A percentile compares a stretch with the other conserved stretches of the same genome.
Evolutionary conservation across 2,888 invertebrate genomes (phyloP).

Genomic region (Merodon equestris): DNA sequence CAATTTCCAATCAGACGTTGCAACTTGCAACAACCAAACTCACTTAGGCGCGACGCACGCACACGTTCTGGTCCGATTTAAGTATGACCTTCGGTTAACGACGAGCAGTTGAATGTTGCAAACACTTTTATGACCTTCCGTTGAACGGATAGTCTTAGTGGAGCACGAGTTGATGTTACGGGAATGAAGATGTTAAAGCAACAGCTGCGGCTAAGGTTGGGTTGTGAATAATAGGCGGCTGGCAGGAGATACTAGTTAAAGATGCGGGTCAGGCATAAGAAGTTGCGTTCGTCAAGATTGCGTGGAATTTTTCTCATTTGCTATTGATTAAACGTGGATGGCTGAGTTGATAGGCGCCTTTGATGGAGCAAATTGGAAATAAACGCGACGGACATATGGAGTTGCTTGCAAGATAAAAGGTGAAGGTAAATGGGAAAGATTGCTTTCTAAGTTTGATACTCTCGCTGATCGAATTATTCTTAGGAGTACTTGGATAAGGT

Average conservation of each 20-base stretch:
- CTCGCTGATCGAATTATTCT: too few relatives aligned
- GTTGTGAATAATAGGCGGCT: slow-evolving; percentile 54
- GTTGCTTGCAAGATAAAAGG: too few relatives aligned
- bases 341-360: not conserved
- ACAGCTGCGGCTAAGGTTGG: slow-evolving; percentile 3
- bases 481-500: too few relatives aligned
- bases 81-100: slow-evolving; percentile 65
- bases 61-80: slow-evolving; percentile 47
- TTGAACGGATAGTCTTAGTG: not conserved
- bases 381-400: too few relatives aligned
- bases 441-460: too few relatives aligned
- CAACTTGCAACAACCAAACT: slow-evolving; percentile 55
- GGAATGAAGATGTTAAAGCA: slow-evolving; percentile 59
- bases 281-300: not conserved
- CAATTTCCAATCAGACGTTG: slow-evolving; percentile 63
- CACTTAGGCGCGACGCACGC: slow-evolving; percentile 63
- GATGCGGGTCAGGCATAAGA: slow-evolving; percentile 1
- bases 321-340: not conserved
- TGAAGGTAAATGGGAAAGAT: too few relatives aligned
- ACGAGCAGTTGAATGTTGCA: slow-evolving; percentile 48
- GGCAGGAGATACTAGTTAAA: slow-evolving; percentile 54
- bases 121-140: slow-evolving; percentile 62
- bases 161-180: slow-evolving; percentile 7
- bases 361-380: not conserved
- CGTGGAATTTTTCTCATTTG: not conserved